Evolutionary conservation across 2,113 vertebrate genomes (phyloP), one percentile per base, ranked within the genome.

Genomic region (Rhegmatorhina hoffmannsi): DNA sequence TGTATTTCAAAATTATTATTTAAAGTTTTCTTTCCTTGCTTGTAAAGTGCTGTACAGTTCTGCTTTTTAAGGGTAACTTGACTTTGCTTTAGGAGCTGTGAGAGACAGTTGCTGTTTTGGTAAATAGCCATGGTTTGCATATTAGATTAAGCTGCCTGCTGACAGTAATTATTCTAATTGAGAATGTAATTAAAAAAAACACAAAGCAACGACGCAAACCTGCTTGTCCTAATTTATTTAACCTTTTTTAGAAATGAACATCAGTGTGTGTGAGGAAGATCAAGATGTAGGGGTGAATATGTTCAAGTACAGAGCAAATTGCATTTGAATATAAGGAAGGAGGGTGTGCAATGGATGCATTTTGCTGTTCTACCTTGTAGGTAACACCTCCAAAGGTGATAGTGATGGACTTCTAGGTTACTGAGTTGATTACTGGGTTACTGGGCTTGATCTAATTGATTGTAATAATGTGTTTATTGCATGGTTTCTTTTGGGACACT

Each of bases 161-260:
- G 56, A 47, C 29, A 83, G 75, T 88, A 94, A 72, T 79, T 85
- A 83, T 16, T 93, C 56, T 85, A 75, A 92, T 72, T 79, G 62
- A 84, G 78, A 69, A 89, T 21, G 24, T 69, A 91, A 84, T 89
- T 84, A 7, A 25, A 60, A 81, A 94, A 53, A 25, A 60, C 20
- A 15, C 43, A n/a, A 36, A 17, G n/a, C 59, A 47, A 36, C 70
- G 69, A 76, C 10, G 13, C 28, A 77, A 78, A 91, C 24, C 46
- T 78, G 24, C 38, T 67, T 10, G 59, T 72, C 16, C n/a, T 49
- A 63, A 58, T 70, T 33, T 68, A 16, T 75, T 90, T 75, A 64
- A 59, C 29, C n/a, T 33, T 80, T 21, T 77, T 72, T 63, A 3
- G 50, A 44, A 44, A 40, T 18, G 17, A 62, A 55, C 29, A 77